phyloP scores from a whole-genome alignment of 2,797 vertebrate species.

The Paedocypris micromegethes region DNA sequence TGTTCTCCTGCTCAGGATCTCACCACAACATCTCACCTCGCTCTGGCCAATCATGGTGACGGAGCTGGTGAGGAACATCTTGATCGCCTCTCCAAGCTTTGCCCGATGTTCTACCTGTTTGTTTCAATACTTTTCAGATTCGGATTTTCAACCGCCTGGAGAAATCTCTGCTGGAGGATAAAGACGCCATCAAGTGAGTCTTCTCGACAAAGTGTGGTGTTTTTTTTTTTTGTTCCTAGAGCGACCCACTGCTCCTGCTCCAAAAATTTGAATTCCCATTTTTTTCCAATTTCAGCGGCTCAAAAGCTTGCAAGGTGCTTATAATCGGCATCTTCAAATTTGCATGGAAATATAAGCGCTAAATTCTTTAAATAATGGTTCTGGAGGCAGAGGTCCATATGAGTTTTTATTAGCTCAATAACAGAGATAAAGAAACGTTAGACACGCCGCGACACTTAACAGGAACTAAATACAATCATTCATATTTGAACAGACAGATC shows the following conservation, averaged over 20 bases:
- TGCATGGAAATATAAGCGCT: not conserved
- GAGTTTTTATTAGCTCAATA: too few relatives aligned
- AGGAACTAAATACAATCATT: too few relatives aligned
- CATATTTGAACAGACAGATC: too few relatives aligned
- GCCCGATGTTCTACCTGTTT: not conserved
- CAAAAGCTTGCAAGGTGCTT: too few relatives aligned
- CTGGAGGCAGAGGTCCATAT: too few relatives aligned
- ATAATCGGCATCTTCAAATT: not conserved
- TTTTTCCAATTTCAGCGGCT: too few relatives aligned
- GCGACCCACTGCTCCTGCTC: too few relatives aligned
- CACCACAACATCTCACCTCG: constrained; percentile 90
- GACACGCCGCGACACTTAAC: too few relatives aligned
- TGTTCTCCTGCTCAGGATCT: constrained; percentile 89
- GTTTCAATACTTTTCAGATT: constrained; percentile 68
- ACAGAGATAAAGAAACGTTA: too few relatives aligned
- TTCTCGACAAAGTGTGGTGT: not conserved
- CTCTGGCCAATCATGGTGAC: constrained; percentile 99
- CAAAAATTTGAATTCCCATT: too few relatives aligned
- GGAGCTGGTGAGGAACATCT: constrained; percentile 77
- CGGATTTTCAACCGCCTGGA: constrained; percentile 84
- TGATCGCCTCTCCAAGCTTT: not conserved
- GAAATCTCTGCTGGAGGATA: constrained; percentile 78
- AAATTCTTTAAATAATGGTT: too few relatives aligned
- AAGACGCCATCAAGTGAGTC: constrained; percentile 82
- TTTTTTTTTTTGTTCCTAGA: not conserved